phyloP scores from a whole-genome alignment of 2,113 vertebrate species.

The Urocitellus parryii region DNA sequence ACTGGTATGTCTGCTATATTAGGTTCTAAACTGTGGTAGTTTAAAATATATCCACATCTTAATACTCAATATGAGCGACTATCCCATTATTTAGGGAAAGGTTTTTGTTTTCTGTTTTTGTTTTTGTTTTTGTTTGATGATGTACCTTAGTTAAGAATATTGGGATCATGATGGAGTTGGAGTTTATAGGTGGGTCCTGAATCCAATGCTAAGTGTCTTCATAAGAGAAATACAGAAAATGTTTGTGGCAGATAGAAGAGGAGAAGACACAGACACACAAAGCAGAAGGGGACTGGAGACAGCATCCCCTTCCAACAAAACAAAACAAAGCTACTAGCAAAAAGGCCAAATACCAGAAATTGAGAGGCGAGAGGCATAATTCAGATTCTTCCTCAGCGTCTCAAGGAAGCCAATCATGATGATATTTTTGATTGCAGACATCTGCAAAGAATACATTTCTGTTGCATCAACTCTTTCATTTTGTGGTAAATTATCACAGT shows the following conservation, averaged over 20 bases:
- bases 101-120: not conserved
- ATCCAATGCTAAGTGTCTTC: not conserved
- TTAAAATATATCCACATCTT: not conserved
- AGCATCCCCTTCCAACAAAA: not conserved
- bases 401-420: not conserved
- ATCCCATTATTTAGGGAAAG: not conserved
- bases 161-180: not conserved
- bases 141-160: not conserved
- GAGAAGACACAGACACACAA: not conserved
- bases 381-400: no score
- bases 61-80: not conserved
- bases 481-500: not conserved
- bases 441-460: not conserved
- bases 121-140: not conserved
- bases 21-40: not conserved
- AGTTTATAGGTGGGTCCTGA: not conserved
- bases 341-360: not conserved
- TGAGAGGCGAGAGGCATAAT: not conserved
- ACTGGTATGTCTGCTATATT: not conserved
- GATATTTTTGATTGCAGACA: not conserved
- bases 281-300: not conserved
- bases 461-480: not conserved
- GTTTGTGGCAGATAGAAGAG: not conserved
- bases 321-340: not conserved
- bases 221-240: not conserved